These are phyloP conservation scores for Achlya flavicornis DNA, from an alignment of 2,888 invertebrate genomes.

Conservation along the genomic window DNA sequence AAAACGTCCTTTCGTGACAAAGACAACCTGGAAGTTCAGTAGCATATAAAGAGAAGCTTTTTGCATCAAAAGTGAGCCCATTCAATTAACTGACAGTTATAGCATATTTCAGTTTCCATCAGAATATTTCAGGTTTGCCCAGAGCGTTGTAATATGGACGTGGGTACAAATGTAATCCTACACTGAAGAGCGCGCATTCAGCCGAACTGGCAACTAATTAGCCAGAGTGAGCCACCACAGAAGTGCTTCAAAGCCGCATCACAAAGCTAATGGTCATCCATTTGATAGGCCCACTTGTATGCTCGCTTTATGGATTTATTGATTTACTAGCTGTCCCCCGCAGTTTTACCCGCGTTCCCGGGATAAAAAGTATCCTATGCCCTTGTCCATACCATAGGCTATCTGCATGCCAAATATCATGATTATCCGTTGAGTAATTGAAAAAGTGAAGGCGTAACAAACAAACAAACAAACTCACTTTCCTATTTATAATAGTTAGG, in stretches of 20 bases:
- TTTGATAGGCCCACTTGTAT: constrained; percentile 29
- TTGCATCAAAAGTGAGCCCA: not conserved
- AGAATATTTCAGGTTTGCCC: constrained; percentile 7
- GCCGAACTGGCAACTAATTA: constrained; percentile 46
- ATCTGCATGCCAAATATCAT: too few species aligned
- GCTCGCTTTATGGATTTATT: not conserved
- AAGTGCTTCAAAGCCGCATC: constrained; percentile 37
- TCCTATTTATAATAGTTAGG: too few species aligned
- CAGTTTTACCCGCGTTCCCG: too few species aligned
- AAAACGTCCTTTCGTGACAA: not conserved
- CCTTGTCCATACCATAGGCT: too few species aligned
- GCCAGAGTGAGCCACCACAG: constrained; percentile 37
- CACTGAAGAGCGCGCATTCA: constrained; percentile 35
- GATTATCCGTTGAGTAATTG: too few species aligned
- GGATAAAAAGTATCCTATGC: too few species aligned
- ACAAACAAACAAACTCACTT: too few species aligned
- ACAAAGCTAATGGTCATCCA: constrained; percentile 47
- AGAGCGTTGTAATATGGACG: constrained; percentile 14
- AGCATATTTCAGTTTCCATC: constrained; percentile 9
- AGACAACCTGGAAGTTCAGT: not conserved
- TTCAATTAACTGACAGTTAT: constrained; percentile 4
- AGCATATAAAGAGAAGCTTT: not conserved
- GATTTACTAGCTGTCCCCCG: too few species aligned
- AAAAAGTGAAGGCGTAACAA: too few species aligned
- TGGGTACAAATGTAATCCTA: constrained; percentile 27